A percentile compares a stretch with the other conserved stretches of the same genome.
Conservation (phyloP, 2,888 invertebrate species). For the Hartigia nigra region DNA sequence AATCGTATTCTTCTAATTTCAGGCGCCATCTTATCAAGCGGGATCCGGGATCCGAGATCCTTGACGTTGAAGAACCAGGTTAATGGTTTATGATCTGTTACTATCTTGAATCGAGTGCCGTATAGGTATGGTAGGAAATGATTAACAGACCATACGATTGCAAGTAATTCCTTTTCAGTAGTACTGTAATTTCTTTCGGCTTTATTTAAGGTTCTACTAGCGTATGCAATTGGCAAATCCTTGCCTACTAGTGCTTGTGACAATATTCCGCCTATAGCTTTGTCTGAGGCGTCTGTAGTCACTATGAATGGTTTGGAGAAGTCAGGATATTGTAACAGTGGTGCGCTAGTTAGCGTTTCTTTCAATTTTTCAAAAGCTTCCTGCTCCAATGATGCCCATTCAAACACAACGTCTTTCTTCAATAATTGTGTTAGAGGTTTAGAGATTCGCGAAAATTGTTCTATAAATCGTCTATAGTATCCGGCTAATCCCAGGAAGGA, state of each 20-base stretch:
- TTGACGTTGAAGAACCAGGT: slow-evolving; percentile 21
- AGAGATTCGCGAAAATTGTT: slow-evolving; percentile 17
- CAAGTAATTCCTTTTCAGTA: slow-evolving; percentile 29
- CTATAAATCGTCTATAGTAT: slow-evolving; percentile 29
- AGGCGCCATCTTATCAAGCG: slow-evolving; percentile 47
- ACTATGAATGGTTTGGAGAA: slow-evolving; percentile 44
- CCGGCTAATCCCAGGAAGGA: slow-evolving; percentile 22
- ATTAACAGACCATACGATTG: slow-evolving; percentile 32
- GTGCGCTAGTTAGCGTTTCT: slow-evolving; percentile 20
- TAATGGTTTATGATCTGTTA: slow-evolving; percentile 42
- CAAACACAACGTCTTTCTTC: slow-evolving; percentile 20
- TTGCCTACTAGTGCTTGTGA: slow-evolving; percentile 32
- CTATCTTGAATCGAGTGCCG: too few species aligned
- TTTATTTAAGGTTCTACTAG: slow-evolving; percentile 41
- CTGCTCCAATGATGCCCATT: slow-evolving; percentile 21
- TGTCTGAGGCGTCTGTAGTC: slow-evolving; percentile 45
- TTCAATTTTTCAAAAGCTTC: slow-evolving; percentile 26
- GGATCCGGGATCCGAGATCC: slow-evolving; percentile 36
- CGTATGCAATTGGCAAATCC: slow-evolving; percentile 45
- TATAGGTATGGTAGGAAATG: too few species aligned
- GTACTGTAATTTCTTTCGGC: slow-evolving; percentile 43
- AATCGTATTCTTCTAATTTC: slow-evolving; percentile 46
- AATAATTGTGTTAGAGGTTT: slow-evolving; percentile 22
- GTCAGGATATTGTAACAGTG: slow-evolving; percentile 44
- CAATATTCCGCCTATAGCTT: slow-evolving; percentile 41